These are phyloP conservation scores for Pheosia gnoma DNA, from an alignment of 2,888 invertebrate genomes.

Conservation along the genomic window DNA sequence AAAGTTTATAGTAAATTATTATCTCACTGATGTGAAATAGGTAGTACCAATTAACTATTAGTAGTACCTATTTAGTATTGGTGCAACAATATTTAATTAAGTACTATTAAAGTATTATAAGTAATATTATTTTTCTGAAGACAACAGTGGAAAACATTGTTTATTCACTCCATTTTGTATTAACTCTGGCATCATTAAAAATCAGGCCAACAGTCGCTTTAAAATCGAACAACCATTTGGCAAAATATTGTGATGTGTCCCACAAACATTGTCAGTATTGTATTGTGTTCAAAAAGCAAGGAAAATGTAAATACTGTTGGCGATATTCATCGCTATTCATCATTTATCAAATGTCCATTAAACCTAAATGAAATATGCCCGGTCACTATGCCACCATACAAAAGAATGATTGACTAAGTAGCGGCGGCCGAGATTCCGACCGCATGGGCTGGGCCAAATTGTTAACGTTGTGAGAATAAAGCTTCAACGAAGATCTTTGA, in stretches of 20 bases:
- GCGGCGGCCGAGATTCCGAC: slow-evolving; percentile 10
- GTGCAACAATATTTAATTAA: no score
- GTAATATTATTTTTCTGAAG: no score
- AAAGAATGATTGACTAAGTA: slow-evolving; percentile 3
- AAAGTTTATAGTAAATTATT: no score
- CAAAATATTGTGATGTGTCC: not conserved
- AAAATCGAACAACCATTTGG: not conserved
- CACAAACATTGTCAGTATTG: not conserved
- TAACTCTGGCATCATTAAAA: no score
- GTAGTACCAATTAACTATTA: no score
- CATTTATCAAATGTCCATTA: slow-evolving; percentile 5
- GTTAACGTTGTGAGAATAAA: slow-evolving; percentile 17
- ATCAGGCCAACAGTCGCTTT: not conserved
- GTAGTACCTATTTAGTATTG: no score
- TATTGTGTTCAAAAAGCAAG: not conserved
- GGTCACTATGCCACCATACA: not conserved
- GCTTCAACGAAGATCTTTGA: slow-evolving; percentile 15
- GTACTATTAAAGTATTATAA: no score
- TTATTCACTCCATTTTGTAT: no score
- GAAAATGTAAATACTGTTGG: not conserved
- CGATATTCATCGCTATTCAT: not conserved
- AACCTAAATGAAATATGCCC: slow-evolving; percentile 6
- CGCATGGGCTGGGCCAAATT: slow-evolving; percentile 25
- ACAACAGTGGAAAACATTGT: no score
- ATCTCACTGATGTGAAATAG: no score